These are phyloP conservation scores for Solenopsis invicta DNA, from an alignment of 1,140 invertebrate genomes.

Conservation along the genomic window DNA sequence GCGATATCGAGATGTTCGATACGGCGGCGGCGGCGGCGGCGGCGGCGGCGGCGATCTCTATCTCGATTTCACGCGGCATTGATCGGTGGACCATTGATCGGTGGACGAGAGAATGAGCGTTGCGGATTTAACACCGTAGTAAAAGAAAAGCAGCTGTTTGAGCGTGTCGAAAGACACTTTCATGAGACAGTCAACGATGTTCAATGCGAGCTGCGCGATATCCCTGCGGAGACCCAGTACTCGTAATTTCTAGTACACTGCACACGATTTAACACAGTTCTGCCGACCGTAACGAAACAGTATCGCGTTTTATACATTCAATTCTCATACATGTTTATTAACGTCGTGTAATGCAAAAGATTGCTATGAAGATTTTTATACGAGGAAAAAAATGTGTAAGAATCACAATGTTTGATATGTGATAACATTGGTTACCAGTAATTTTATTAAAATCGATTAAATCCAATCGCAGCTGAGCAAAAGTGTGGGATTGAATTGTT, in stretches of 20 bases:
- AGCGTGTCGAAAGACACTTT: constrained; percentile 48
- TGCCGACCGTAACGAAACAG: neutral
- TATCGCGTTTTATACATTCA: neutral
- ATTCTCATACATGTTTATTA: neutral
- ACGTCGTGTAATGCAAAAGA: neutral
- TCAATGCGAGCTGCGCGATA: constrained; percentile 44
- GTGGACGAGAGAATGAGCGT: constrained; percentile 42
- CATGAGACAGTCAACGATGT: constrained; percentile 76
- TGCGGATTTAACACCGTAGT: constrained; percentile 41
- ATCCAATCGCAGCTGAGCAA: neutral
- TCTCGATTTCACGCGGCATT: constrained; percentile 53
- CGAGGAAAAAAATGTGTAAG: neutral
- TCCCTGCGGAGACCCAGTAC: neutral
- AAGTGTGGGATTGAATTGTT: neutral
- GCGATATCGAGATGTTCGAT: constrained; percentile 31
- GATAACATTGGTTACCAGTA: too few species aligned
- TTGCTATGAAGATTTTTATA: neutral
- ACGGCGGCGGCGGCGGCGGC: too few species aligned
- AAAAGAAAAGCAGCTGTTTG: constrained; percentile 19
- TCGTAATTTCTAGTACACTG: neutral
- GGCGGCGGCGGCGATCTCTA: constrained; percentile 16
- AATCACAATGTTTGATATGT: neutral
- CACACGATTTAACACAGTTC: neutral
- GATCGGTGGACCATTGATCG: constrained; percentile 57
- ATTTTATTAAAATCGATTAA: neutral